Percentiles rank a stretch among this genome's conserved stretches.
Evolutionary conservation across 2,113 vertebrate genomes (phyloP).

Genomic region (Ranitomeya imitator): DNA sequence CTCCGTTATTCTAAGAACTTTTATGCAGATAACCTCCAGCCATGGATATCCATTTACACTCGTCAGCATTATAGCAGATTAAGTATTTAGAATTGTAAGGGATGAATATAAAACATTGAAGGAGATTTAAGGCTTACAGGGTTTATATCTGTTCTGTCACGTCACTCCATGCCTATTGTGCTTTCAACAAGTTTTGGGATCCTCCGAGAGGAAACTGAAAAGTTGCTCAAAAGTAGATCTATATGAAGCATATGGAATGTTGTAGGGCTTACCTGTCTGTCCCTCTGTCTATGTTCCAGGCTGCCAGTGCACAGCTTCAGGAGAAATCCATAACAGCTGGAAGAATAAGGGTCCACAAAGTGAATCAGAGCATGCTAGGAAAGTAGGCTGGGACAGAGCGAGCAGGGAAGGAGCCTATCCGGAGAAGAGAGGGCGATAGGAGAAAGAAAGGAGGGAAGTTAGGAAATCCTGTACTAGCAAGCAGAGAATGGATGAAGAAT

Average conservation of each 20-base stretch:
- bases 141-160: neutral
- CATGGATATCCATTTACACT: slow-evolving; percentile 13
- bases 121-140: slow-evolving; percentile 33
- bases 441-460: slow-evolving; percentile 41
- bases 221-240: neutral
- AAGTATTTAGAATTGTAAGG: slow-evolving; percentile 13
- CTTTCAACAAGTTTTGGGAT: neutral
- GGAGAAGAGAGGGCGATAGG: slow-evolving; percentile 17
- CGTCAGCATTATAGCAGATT: slow-evolving; percentile 34
- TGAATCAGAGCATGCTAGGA: slow-evolving; percentile 36
- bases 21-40: neutral
- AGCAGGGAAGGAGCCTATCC: slow-evolving; percentile 14
- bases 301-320: neutral
- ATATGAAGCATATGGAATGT: neutral
- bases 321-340: slow-evolving; percentile 44
- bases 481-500: neutral
- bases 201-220: neutral
- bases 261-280: slow-evolving; percentile 16
- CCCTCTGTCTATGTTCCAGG: neutral
- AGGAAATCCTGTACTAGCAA: slow-evolving; percentile 27
- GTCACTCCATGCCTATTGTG: neutral
- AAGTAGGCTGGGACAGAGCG: slow-evolving; percentile 41
- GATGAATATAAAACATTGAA: neutral
- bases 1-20: neutral
- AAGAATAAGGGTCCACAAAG: slow-evolving; percentile 36